phyloP scores from a whole-genome alignment of 2,888 invertebrate species.

The Amphipoea oculea region DNA sequence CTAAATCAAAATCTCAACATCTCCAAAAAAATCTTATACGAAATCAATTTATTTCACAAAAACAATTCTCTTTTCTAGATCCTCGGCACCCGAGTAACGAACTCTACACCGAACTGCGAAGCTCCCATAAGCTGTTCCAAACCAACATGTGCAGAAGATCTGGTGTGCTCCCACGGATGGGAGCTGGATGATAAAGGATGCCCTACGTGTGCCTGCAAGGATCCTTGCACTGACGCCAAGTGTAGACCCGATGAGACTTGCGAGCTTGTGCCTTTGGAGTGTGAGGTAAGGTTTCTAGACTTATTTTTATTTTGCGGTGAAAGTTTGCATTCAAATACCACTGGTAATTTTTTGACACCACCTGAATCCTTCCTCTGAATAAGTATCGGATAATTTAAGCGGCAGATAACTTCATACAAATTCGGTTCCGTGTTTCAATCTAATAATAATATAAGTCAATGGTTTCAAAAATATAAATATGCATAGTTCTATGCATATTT shows the following conservation, averaged over 20 bases:
- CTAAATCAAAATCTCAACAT: no score
- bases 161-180: conserved; percentile 81
- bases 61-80: conserved; percentile 69
- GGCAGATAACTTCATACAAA: no score
- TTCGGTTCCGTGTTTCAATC: no score
- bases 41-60: not conserved
- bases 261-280: conserved; percentile 85
- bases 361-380: no score
- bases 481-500: no score
- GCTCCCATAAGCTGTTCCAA: conserved; percentile 79
- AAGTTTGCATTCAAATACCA: no score
- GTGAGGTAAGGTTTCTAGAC: conserved; percentile 76
- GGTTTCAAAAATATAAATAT: no score
- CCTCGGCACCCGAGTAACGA: conserved; percentile 92
- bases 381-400: no score
- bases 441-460: no score
- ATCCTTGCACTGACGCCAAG: conserved; percentile 94
- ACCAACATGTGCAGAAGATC: conserved; percentile 75
- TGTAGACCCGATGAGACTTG: conserved; percentile 92
- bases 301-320: not conserved
- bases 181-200: conserved; percentile 91
- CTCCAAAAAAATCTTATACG: not conserved
- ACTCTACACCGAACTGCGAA: conserved; percentile 88
- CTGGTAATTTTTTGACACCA: no score
- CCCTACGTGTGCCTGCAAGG: conserved; percentile 93